phyloP scores from a whole-genome alignment of 1,140 invertebrate species.

The Protaetia brevitarsis region DNA sequence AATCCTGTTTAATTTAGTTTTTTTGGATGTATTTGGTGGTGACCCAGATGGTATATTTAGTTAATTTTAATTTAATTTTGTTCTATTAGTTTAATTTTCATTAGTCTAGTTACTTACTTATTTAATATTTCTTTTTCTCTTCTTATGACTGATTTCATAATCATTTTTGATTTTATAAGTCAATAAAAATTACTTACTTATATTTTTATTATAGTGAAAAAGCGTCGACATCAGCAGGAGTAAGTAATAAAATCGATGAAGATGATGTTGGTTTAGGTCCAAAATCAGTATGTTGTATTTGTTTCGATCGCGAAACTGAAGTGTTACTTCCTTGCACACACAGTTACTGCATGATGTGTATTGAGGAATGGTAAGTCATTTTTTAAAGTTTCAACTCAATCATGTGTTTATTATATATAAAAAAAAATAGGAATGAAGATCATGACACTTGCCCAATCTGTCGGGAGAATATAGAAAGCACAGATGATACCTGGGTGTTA shows the following conservation, averaged over 20 bases:
- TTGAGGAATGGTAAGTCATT: slow-evolving; percentile 60
- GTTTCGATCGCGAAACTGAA: slow-evolving; percentile 65
- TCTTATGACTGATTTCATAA: no score
- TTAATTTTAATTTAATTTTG: no score
- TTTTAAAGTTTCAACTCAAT: neutral
- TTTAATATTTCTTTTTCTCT: no score
- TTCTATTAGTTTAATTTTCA: no score
- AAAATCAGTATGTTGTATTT: slow-evolving; percentile 60
- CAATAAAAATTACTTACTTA: no score
- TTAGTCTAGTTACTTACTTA: no score
- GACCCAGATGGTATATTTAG: no score
- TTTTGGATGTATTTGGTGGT: no score
- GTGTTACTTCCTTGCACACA: slow-evolving; percentile 66
- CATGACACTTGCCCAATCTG: slow-evolving; percentile 69
- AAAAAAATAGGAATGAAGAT: slow-evolving; percentile 57
- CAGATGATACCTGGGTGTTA: slow-evolving; percentile 65
- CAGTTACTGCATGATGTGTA: slow-evolving; percentile 65
- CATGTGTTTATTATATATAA: slow-evolving; percentile 17
- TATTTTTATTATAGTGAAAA: neutral
- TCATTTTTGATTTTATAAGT: no score
- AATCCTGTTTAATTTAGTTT: no score
- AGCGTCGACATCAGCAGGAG: slow-evolving; percentile 32
- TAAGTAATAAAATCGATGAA: slow-evolving; percentile 22
- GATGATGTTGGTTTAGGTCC: neutral
- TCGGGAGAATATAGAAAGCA: slow-evolving; percentile 57